A percentile compares a stretch with the other conserved stretches of the same genome.
phyloP scores from a whole-genome alignment of 2,888 invertebrate genomes.

The Prosopocoilus inquinatus region DNA sequence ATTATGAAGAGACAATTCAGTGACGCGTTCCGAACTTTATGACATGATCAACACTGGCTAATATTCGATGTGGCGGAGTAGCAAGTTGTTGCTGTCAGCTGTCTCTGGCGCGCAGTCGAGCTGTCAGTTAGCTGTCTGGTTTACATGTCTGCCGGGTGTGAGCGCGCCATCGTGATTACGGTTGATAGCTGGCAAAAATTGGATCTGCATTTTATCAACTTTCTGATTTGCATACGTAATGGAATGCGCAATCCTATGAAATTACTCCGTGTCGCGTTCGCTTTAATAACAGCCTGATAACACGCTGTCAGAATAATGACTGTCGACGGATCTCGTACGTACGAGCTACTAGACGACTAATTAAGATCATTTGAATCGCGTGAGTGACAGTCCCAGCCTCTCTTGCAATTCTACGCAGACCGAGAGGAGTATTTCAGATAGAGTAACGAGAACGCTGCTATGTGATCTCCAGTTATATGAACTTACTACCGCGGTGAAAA shows the following conservation, averaged over 20 bases:
- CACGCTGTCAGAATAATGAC: background rate
- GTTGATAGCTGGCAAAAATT: constrained; percentile 1
- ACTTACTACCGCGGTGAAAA: too few relatives aligned
- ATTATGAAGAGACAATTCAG: constrained; percentile 7
- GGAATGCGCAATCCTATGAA: background rate
- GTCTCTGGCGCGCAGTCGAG: constrained; percentile 52
- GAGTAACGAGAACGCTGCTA: too few relatives aligned
- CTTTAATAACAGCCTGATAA: background rate
- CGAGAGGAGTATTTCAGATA: too few relatives aligned
- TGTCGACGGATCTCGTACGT: background rate
- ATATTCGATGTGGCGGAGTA: constrained; percentile 53
- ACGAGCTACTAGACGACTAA: background rate
- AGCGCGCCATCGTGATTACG: background rate
- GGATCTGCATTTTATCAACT: constrained; percentile 2
- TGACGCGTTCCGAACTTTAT: constrained; percentile 26
- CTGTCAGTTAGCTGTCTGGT: constrained; percentile 58
- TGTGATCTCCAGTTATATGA: too few relatives aligned
- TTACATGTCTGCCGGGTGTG: constrained; percentile 47
- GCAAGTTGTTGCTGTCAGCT: constrained; percentile 53
- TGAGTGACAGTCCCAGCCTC: background rate
- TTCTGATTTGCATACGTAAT: constrained; percentile 3
- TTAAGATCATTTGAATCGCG: constrained; percentile 1
- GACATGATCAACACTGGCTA: constrained; percentile 42
- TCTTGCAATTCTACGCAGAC: too few relatives aligned
- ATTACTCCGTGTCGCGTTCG: background rate